These are phyloP conservation scores for Gonatopus flavifemur DNA, from an alignment of 1,140 invertebrate species.

Conservation along the genomic window DNA sequence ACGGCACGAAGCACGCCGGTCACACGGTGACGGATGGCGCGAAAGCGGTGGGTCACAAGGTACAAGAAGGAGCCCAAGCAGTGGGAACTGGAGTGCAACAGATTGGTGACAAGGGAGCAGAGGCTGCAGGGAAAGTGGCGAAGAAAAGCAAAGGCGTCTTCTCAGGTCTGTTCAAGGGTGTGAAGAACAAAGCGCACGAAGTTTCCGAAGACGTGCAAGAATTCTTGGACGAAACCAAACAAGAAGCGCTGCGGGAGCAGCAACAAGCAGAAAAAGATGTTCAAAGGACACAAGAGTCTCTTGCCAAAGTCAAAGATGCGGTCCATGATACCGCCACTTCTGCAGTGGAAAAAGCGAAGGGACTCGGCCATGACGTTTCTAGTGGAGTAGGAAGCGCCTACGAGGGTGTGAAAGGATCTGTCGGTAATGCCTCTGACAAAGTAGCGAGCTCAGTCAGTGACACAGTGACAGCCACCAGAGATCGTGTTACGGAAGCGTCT, in stretches of 20 bases:
- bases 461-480: no score
- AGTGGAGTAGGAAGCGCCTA: neutral
- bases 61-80: neutral
- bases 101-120: constrained; percentile 5
- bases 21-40: neutral
- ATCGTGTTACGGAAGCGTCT: constrained; percentile 9
- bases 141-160: constrained; percentile 28
- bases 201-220: constrained; percentile 21
- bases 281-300: constrained; percentile 5
- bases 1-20: constrained; percentile 4
- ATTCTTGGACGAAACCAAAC: constrained; percentile 22
- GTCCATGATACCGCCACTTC: neutral
- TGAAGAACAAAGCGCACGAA: constrained; percentile 29
- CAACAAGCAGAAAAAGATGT: constrained; percentile 8
- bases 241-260: constrained; percentile 28
- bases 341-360: neutral
- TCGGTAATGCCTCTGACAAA: constrained; percentile 10
- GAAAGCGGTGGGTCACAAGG: neutral
- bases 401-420: constrained; percentile 2
- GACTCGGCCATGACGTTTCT: neutral
- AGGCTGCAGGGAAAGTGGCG: constrained; percentile 26
- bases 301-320: neutral
- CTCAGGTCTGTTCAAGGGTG: constrained; percentile 31
- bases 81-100: neutral
- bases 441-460: constrained; percentile 14